Percentiles rank a stretch among this genome's conserved stretches.
phyloP scores from a whole-genome alignment of 2,888 invertebrate species.

The Drosophila suboccidentalis region DNA sequence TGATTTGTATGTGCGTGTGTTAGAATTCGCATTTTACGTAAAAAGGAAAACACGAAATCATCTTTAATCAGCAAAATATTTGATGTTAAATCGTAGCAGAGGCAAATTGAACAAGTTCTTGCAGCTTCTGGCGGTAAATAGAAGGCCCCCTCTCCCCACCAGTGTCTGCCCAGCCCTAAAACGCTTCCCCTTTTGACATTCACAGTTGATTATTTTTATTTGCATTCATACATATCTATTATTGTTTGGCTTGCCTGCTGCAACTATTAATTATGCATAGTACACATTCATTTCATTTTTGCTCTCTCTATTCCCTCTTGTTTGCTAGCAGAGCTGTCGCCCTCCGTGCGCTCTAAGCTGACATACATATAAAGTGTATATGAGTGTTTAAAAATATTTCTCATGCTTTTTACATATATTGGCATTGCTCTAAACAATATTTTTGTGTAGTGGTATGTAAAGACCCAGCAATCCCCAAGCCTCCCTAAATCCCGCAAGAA shows the following conservation, averaged over 20 bases:
- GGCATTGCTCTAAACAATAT: conserved; percentile 48
- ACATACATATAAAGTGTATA: conserved; percentile 41
- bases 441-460: conserved; percentile 49
- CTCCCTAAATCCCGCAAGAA: conserved; percentile 10
- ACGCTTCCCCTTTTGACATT: conserved; percentile 54
- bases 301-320: conserved; percentile 32
- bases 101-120: conserved; percentile 85
- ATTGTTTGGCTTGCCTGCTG: conserved; percentile 65
- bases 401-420: conserved; percentile 28
- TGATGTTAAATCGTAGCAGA: conserved; percentile 85
- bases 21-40: conserved; percentile 77
- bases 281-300: conserved; percentile 71
- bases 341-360: conserved; percentile 36
- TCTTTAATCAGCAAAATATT: conserved; percentile 63
- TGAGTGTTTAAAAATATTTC: conserved; percentile 40
- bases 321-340: conserved; percentile 42
- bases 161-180: conserved; percentile 63
- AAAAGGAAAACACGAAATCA: conserved; percentile 50
- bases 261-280: conserved; percentile 74
- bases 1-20: conserved; percentile 65
- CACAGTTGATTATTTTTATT: conserved; percentile 46
- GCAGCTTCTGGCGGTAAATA: conserved; percentile 84
- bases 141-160: conserved; percentile 22
- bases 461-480: conserved; percentile 11
- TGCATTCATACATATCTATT: conserved; percentile 51